Conservation (phyloP, 2,797 vertebrate species). For the Rhincodon typus region DNA sequence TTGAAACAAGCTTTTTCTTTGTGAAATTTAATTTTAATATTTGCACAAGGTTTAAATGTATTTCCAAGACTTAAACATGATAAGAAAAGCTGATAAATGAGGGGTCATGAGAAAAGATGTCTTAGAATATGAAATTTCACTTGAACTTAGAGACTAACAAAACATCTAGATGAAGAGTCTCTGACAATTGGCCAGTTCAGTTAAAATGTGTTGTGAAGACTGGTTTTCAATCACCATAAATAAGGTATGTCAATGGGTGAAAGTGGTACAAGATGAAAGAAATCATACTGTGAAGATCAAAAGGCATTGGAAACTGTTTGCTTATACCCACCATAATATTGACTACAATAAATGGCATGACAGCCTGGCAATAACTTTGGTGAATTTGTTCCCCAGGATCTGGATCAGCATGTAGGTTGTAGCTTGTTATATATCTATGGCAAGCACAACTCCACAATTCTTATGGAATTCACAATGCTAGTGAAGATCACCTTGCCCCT, state of each 20-base stretch:
- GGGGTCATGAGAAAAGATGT: too few species aligned
- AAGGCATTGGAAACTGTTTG: background rate
- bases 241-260: too few species aligned
- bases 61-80: background rate
- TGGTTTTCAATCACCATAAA: background rate
- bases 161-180: background rate
- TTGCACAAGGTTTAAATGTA: background rate
- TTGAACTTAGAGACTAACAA: background rate
- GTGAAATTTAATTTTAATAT: too few species aligned
- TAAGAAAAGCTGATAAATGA: background rate
- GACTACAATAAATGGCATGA: background rate
- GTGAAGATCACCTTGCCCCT: background rate
- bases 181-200: background rate
- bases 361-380: background rate
- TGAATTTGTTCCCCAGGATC: background rate
- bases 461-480: background rate
- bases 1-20: too few species aligned
- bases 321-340: background rate
- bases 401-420: background rate
- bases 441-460: background rate
- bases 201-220: background rate
- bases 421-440: background rate
- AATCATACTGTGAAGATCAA: background rate
- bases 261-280: background rate
- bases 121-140: background rate